Evolutionary conservation across 2,797 vertebrate species (phyloP), one percentile per base, ranked within the genome.

Genomic region (Anisognathus igniventris): DNA sequence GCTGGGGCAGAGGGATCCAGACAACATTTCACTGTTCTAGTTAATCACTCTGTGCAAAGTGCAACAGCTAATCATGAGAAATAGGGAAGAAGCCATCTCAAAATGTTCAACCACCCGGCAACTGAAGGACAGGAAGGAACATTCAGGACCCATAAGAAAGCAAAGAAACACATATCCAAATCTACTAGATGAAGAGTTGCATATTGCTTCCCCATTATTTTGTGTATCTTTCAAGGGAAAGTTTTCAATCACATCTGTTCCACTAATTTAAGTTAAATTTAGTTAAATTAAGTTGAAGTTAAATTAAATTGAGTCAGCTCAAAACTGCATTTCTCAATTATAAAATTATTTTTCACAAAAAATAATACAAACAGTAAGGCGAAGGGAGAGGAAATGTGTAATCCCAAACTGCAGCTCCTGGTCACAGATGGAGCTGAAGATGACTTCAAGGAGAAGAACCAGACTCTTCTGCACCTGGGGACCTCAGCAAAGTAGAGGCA

Each of bases 71-170:
- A 82, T 31, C 2, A 19, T 17, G 30, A 88, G 33, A 74, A 85
- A 71, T 7, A 54, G 24, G 30, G 65, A 74, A 79, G 33, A 92
- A 95, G 40, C 4, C 18, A 45, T 31, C n/a, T 31, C 20, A 65
- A 81, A 90, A 54, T 53, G 2, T n/a, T 65, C 7, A 39, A 5
- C 0, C 0, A 42, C 25, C 9, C n/a, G 19, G 21, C 3, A 1
- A 61, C 18, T 62, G 30, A 23, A 86, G 47, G 14, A 47, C 24
- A 47, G 47, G 47, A 47, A 47, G 31, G 18, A 92, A 67, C 18
- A 54, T n/a, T 75, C 44, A 58, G 9, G 18, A 61, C n/a, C 14
- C 45, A 33, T 12, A 77, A 39, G 70, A 83, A 96, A 81, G 15
- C 19, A 88, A 54, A 67, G 17, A 44, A 17, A 80, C 16, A 7